phyloP scores from a whole-genome alignment of 2,113 vertebrate genomes.

The Entomyzon cyanotis region DNA sequence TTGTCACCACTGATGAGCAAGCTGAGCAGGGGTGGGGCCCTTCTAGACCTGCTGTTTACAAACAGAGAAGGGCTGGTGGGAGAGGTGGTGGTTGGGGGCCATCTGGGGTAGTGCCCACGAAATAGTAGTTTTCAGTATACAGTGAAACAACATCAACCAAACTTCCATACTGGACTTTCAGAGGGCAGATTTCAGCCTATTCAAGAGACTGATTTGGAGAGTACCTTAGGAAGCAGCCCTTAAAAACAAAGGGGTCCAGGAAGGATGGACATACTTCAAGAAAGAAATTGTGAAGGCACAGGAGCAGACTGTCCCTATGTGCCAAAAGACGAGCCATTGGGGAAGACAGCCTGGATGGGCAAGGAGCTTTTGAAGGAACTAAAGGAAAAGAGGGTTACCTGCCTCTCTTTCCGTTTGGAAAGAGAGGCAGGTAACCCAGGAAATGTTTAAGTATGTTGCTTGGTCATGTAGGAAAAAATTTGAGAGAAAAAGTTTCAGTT shows the following conservation, averaged over 20 bases:
- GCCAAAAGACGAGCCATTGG: neutral
- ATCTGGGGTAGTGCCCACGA: neutral
- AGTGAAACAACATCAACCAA: neutral
- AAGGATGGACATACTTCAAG: neutral
- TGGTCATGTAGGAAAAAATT: neutral
- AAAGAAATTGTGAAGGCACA: neutral
- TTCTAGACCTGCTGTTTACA: neutral
- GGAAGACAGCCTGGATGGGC: neutral
- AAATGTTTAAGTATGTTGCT: neutral
- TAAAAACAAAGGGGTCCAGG: neutral
- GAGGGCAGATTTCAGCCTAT: neutral
- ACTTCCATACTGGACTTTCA: neutral
- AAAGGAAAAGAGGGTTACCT: neutral
- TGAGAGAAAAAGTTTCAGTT: neutral
- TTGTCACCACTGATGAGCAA: neutral
- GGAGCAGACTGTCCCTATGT: neutral
- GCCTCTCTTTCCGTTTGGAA: neutral
- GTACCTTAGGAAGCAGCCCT: neutral
- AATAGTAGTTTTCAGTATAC: neutral
- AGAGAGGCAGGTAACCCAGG: neutral
- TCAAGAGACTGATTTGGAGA: neutral
- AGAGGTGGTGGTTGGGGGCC: neutral
- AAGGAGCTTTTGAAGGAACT: neutral
- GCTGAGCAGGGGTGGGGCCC: neutral
- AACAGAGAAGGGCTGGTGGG: neutral